Conservation (phyloP, 2,888 invertebrate species). For the Mechanitis messenoides region DNA sequence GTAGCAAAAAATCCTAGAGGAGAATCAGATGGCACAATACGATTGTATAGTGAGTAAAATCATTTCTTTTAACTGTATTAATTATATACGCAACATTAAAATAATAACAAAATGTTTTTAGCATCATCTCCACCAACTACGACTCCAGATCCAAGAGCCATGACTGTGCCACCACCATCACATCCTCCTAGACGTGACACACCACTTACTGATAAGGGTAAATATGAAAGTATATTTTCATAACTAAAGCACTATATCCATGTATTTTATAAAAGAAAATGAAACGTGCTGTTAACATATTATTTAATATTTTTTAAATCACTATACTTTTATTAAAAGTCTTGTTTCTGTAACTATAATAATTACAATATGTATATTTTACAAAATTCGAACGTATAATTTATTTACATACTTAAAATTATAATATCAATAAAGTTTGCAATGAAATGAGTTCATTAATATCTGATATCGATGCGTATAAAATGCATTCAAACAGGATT, state of each 20-base stretch:
- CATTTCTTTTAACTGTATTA: neutral
- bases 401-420: conserved; percentile 1
- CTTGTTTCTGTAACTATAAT: neutral
- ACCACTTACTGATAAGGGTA: conserved; percentile 68
- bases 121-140: conserved; percentile 89
- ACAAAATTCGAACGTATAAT: neutral
- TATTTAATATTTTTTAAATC: too few relatives aligned
- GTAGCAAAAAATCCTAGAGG: conserved; percentile 93
- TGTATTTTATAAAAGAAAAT: too few relatives aligned
- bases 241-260: neutral
- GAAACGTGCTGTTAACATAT: too few relatives aligned
- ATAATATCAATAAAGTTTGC: conserved; percentile 38
- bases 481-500: conserved; percentile 63
- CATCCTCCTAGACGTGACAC: conserved; percentile 65
- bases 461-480: conserved; percentile 49
- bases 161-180: conserved; percentile 63
- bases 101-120: conserved; percentile 39
- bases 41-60: conserved; percentile 87
- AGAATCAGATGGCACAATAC: conserved; percentile 92
- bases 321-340: too few relatives aligned
- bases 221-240: neutral
- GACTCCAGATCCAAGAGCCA: conserved; percentile 83
- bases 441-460: conserved; percentile 56
- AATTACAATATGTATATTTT: neutral
- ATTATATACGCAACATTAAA: neutral